Percentiles rank a stretch among this genome's conserved stretches.
phyloP scores from a whole-genome alignment of 2,113 vertebrate genomes.

The Helogale parvula region DNA sequence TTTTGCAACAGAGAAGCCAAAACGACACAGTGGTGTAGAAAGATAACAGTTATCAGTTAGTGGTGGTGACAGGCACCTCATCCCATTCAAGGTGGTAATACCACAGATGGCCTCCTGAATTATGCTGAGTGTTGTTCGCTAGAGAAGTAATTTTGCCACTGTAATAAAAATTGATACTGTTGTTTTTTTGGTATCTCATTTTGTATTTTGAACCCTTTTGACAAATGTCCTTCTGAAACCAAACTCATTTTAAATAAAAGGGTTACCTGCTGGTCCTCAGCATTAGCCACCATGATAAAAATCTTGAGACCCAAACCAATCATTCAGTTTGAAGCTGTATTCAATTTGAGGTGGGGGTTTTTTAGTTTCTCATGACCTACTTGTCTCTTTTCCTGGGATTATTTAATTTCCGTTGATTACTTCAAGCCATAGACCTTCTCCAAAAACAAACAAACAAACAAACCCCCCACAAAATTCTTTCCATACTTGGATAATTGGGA shows the following conservation, averaged over 20 bases:
- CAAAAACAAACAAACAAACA: neutral
- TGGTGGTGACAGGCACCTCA: neutral
- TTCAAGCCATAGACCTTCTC: neutral
- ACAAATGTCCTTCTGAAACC: neutral
- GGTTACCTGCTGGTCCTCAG: neutral
- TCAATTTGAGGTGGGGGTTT: neutral
- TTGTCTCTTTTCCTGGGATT: neutral
- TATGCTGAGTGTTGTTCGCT: neutral
- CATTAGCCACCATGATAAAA: neutral
- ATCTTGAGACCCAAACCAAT: neutral
- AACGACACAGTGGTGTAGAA: neutral
- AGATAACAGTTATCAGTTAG: neutral
- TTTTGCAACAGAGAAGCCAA: neutral
- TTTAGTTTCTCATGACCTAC: neutral
- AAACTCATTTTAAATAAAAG: constrained; percentile 6
- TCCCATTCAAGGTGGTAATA: neutral
- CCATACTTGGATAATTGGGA: neutral
- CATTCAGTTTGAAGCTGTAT: neutral
- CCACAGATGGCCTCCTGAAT: neutral
- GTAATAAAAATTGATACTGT: neutral
- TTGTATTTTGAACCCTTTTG: constrained; percentile 1
- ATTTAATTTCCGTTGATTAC: neutral
- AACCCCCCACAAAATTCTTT: neutral
- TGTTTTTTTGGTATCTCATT: neutral
- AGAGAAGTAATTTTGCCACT: constrained; percentile 2